A percentile compares a stretch with the other conserved stretches of the same genome.
Evolutionary conservation across 2,113 vertebrate species (phyloP).

Genomic region (Spea bombifrons): DNA sequence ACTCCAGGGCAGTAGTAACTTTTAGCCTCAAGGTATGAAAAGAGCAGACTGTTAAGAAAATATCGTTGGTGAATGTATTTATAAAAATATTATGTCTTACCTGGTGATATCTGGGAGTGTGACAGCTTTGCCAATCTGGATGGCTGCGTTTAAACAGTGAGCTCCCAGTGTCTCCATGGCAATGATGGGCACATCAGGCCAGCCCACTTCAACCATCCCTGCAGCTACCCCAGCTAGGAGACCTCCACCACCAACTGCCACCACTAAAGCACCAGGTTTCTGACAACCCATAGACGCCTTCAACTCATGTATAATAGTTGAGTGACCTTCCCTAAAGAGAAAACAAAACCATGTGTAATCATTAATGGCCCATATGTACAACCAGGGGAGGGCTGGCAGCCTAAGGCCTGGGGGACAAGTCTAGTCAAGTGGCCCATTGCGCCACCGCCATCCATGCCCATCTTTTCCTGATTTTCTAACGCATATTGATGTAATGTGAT

Average conservation of each 20-base stretch:
- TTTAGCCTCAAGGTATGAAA: no score
- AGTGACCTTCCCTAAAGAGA: conserved; percentile 77
- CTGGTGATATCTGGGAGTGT: conserved; percentile 84
- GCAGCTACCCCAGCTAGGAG: conserved; percentile 78
- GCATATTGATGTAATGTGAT: no score
- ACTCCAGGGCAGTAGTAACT: no score
- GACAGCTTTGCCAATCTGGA: conserved; percentile 71
- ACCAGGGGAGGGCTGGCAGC: no score
- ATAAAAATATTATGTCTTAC: conserved; percentile 56
- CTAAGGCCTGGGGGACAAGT: no score
- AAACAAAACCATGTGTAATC: neutral
- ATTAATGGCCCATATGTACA: neutral
- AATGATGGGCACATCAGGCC: conserved; percentile 79
- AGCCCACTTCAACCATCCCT: conserved; percentile 75
- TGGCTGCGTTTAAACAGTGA: conserved; percentile 75
- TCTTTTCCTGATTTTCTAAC: no score
- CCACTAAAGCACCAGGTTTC: conserved; percentile 75
- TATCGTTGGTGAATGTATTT: no score
- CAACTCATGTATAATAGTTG: conserved; percentile 79
- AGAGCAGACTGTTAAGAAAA: no score
- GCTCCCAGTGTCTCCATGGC: conserved; percentile 85
- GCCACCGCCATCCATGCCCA: no score
- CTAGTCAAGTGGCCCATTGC: no score
- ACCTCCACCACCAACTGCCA: conserved; percentile 86
- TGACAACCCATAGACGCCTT: conserved; percentile 62